Evolutionary conservation across 2,888 invertebrate species (phyloP), one percentile per base, ranked within the genome.

Genomic region (Mechanitis mazaeus): DNA sequence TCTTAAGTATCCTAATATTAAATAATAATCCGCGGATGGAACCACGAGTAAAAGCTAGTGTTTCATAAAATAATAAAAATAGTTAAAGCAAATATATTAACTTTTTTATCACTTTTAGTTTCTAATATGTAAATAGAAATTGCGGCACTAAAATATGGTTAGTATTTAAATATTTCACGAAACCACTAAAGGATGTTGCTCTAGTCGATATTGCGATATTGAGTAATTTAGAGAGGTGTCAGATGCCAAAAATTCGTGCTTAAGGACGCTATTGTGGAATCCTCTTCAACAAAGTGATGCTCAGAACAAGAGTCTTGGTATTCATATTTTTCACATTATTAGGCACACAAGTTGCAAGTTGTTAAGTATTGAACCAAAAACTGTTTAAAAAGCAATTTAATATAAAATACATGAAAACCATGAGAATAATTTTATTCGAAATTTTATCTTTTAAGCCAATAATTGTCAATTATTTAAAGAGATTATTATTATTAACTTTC

Each of bases 221-320:
- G 11, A 31, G 28, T 12, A 45, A 33, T 58, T 59, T 62, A 60
- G 60, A 69, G 68, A 63, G 68, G 58, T 65, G 66, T 67, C 66
- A 69, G 67, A 68, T 70, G 71, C 72, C 72, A 69, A 76, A 78
- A 76, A 76, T 69, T 74, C 80, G 80, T 81, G 80, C 80, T 77
- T 70, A 78, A 81, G 80, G 69, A 71, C 76, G 71, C 70, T 61
- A 72, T 68, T 69, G 64, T 64, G 61, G 71, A 72, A 74, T 69
- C 69, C 71, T 65, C 69, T 63, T 61, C 59, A 55, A 63, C 60
- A 65, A 65, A 70, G 71, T 65, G 71, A 72, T 67, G 64, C 72
- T 73, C 69, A 65, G 67, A 67, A 68, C 71, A 69, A 69, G 71
- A 61, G 66, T 65, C 68, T 70, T 67, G 68, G 69, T 71, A 63